Evolutionary conservation across 2,888 invertebrate genomes (phyloP).

Genomic region (Synergus laeviventris): DNA sequence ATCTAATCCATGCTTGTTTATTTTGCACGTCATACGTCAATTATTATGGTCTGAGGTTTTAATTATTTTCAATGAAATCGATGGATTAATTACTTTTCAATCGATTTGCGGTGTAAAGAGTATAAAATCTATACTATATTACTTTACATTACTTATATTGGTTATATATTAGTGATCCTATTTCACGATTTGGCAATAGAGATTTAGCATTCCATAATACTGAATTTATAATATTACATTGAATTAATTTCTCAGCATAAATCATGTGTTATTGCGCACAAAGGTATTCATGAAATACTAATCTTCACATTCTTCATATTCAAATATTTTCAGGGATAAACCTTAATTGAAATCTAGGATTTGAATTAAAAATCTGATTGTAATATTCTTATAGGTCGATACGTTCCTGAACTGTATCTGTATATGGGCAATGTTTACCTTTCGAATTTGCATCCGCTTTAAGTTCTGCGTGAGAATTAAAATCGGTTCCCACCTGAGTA

Average conservation of each 20-base stretch:
- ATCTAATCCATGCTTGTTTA: background rate
- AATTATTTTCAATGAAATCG: background rate
- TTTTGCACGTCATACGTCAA: background rate
- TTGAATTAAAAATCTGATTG: background rate
- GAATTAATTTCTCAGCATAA: background rate
- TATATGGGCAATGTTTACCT: constrained; percentile 20
- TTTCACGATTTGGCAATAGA: constrained; percentile 27
- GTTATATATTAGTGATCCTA: constrained; percentile 18
- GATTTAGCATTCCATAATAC: background rate
- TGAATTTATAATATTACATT: background rate
- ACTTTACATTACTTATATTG: background rate
- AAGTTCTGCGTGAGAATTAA: constrained; percentile 25
- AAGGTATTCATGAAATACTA: too few relatives aligned
- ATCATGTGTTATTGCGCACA: background rate
- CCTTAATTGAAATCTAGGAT: background rate
- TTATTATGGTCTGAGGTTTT: background rate
- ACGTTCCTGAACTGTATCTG: constrained; percentile 3
- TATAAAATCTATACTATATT: background rate
- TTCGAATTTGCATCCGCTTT: constrained; percentile 10
- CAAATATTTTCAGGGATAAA: background rate
- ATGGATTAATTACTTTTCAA: constrained; percentile 15
- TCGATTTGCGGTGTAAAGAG: background rate
- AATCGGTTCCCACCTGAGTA: constrained; percentile 1
- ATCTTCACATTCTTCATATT: too few relatives aligned
- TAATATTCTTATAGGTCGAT: background rate